Base-by-base conservation (phyloP, 2,113 vertebrate species). In the Carassius carassius region DNA sequence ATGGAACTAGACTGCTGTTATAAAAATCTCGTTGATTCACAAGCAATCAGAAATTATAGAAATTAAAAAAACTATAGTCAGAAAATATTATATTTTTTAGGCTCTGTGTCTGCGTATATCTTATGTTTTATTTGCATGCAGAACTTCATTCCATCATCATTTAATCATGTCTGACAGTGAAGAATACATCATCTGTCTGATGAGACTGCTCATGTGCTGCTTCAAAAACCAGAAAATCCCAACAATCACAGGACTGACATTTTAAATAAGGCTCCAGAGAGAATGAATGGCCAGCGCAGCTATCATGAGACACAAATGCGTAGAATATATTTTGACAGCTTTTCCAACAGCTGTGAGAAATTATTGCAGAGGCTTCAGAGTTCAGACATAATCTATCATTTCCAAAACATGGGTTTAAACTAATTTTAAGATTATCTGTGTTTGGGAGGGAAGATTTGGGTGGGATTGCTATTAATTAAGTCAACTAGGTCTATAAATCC, bases 241-340 rank as follows among this genome's bases (percentile, higher is more conserved):
- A 47, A 35, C 56, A 78, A 85, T 41, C 63, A 73, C 16, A 78
- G 32, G n/a, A 79, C 37, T 17, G 51, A 67, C 44, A 23, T 80
- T 49, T 67, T 69, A 37, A 86, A 86, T 81, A 75, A 81, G 32
- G 51, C 81, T 77, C 54, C 23, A 81, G 49, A 37, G 81, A 32
- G 65, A 86, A 84, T 47, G 11, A 62, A 63, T 23, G 32, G 49
- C 44, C 63, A 80, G 70, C 19, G 49, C 44, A 56, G 62, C 70
- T 65, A 69, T 79, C 56, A 81, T 69, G 65, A 35, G 47, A 47
- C 16, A 74, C 35, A 56, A 75, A 81, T 25, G 44, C 14, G 13
- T 67, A 78, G 44, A 81, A 82, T 87, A 81, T 83, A 44, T 89
- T 89, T 88, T 86, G 58, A 85, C 80, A 89, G 51, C 49, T 70